phyloP scores from a whole-genome alignment of 2,797 vertebrate species.

The Peromyscus attwateri region DNA sequence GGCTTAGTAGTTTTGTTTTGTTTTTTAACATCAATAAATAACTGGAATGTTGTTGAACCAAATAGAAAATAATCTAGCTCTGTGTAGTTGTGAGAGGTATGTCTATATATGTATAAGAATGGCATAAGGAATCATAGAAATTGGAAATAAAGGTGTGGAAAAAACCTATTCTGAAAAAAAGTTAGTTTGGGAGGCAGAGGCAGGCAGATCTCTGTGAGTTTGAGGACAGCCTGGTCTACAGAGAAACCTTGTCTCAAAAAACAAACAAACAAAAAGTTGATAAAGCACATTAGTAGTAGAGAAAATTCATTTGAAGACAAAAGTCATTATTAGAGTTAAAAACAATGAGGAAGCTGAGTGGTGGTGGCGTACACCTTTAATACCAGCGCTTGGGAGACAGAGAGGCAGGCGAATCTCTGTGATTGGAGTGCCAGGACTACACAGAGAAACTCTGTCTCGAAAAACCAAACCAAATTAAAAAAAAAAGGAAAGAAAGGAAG shows the following conservation, averaged over 20 bases:
- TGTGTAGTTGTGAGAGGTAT: slow-evolving; percentile 34
- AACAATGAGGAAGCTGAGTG: neutral
- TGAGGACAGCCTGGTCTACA: neutral
- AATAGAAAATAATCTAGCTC: slow-evolving; percentile 51
- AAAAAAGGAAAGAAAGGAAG: too few relatives aligned
- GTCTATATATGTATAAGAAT: neutral
- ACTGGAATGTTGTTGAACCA: slow-evolving; percentile 6
- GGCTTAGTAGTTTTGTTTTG: neutral
- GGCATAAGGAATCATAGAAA: slow-evolving; percentile 34
- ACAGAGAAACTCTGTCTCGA: too few relatives aligned
- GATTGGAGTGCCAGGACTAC: too few relatives aligned
- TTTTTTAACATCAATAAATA: neutral
- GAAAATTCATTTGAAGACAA: slow-evolving; percentile 63
- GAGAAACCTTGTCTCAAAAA: neutral
- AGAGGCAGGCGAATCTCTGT: too few relatives aligned
- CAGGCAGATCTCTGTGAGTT: neutral
- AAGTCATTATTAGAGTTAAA: slow-evolving; percentile 53
- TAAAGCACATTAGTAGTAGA: slow-evolving; percentile 18
- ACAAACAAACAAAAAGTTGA: neutral
- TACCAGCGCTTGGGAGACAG: neutral
- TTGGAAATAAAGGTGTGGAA: slow-evolving; percentile 54
- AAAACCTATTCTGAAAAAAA: slow-evolving; percentile 8
- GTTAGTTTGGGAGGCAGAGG: neutral
- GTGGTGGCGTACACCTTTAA: neutral
- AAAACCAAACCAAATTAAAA: too few relatives aligned